Conservation (phyloP, 2,797 vertebrate genomes). For the Sebastes alutus region DNA sequence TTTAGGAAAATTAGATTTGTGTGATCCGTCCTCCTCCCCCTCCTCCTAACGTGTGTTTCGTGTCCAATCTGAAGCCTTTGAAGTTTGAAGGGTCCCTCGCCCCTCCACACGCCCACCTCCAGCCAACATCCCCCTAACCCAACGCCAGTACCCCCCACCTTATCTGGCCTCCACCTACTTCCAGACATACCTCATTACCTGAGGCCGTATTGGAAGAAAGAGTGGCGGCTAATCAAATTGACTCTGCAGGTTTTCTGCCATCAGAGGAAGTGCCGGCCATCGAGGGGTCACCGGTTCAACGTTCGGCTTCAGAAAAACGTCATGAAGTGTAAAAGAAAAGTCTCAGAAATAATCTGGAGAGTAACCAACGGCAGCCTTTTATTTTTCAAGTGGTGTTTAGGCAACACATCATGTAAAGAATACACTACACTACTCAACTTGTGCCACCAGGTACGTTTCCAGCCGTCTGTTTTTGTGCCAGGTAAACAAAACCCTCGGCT, state of each 20-base stretch:
- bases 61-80: conserved; percentile 81
- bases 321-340: conserved; percentile 14
- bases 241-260: conserved; percentile 72
- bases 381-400: neutral
- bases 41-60: conserved; percentile 66
- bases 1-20: conserved; percentile 83
- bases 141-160: conserved; percentile 39
- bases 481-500: no score
- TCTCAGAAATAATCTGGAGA: neutral
- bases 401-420: neutral
- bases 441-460: neutral
- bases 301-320: conserved; percentile 33
- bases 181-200: conserved; percentile 84
- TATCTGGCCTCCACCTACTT: conserved; percentile 64
- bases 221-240: conserved; percentile 82
- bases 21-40: conserved; percentile 59
- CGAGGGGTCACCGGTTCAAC: conserved; percentile 70
- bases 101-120: conserved; percentile 48
- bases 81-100: conserved; percentile 70
- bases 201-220: conserved; percentile 72
- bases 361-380: neutral
- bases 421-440: neutral
- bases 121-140: neutral
- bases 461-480: neutral
- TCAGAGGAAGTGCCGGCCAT: conserved; percentile 51